These are phyloP conservation scores for Engystomops pustulosus DNA, from an alignment of 2,113 vertebrate species.

Conservation along the genomic window DNA sequence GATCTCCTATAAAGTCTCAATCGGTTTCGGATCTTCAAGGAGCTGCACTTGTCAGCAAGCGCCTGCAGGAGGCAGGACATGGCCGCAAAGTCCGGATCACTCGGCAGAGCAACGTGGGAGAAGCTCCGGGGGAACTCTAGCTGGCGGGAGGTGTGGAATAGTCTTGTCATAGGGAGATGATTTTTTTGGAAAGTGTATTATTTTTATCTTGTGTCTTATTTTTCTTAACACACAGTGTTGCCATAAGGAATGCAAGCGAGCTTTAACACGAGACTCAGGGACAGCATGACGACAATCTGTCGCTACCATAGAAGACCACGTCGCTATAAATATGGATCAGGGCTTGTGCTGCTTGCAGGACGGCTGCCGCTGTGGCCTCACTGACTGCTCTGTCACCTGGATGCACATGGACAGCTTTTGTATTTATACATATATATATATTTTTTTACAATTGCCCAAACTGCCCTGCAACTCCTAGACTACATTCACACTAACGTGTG, in stretches of 20 bases:
- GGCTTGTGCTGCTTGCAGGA: not conserved
- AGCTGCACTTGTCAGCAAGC: slow-evolving; percentile 20
- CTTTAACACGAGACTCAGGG: slow-evolving; percentile 33
- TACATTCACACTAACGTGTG: too few relatives aligned
- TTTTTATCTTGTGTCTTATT: not conserved
- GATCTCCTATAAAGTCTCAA: not conserved
- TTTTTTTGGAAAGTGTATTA: slow-evolving; percentile 36
- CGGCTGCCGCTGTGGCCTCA: not conserved
- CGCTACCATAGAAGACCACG: too few relatives aligned
- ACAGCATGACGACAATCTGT: not conserved
- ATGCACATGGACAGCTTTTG: too few relatives aligned
- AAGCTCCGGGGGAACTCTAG: not conserved
- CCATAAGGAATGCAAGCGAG: not conserved
- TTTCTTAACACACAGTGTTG: not conserved
- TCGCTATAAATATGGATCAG: not conserved
- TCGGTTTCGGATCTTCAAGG: slow-evolving; percentile 26
- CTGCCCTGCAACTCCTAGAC: too few relatives aligned
- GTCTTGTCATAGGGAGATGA: not conserved
- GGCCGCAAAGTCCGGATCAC: slow-evolving; percentile 9
- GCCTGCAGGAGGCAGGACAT: slow-evolving; percentile 3
- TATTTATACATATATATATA: too few relatives aligned
- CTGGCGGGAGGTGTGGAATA: too few relatives aligned
- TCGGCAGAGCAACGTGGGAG: slow-evolving; percentile 40
- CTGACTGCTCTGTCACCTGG: too few relatives aligned
- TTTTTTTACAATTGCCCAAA: too few relatives aligned